phyloP scores from a whole-genome alignment of 2,113 vertebrate species.

The Callochromis pleurospilus region DNA sequence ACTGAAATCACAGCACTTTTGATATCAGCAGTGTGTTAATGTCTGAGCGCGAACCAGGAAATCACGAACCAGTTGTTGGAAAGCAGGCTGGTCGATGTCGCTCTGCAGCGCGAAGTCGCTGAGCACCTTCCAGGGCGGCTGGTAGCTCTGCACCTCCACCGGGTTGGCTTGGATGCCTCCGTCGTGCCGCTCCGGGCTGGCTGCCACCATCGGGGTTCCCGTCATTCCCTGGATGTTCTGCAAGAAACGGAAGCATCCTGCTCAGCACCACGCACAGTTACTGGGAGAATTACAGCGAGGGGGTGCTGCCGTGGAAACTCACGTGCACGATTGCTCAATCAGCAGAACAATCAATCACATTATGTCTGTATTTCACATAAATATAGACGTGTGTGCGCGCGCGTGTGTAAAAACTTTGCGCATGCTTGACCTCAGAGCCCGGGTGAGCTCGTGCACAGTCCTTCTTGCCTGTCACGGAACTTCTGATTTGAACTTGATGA shows the following conservation, averaged over 20 bases:
- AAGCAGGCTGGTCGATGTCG: constrained; percentile 98
- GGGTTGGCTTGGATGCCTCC: constrained; percentile 95
- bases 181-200: constrained; percentile 97
- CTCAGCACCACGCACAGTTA: neutral
- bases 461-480: neutral
- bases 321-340: neutral
- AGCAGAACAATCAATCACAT: neutral
- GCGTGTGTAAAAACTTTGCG: accelerated
- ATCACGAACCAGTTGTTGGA: constrained; percentile 93
- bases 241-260: neutral
- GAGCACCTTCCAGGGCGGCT: constrained; percentile 98
- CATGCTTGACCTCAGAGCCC: neutral
- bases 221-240: constrained; percentile 99
- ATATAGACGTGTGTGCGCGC: neutral
- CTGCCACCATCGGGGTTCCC: constrained; percentile 97
- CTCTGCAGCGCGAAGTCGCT: constrained; percentile 99
- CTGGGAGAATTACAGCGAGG: neutral
- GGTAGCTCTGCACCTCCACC: constrained; percentile 99
- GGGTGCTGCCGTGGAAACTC: neutral
- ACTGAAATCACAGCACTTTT: neutral
- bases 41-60: neutral
- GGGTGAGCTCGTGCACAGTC: neutral
- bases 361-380: neutral
- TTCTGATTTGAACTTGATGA: neutral
- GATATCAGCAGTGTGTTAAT: neutral